Base-by-base conservation (phyloP, 2,888 invertebrate genomes). In the Thera britannica region DNA sequence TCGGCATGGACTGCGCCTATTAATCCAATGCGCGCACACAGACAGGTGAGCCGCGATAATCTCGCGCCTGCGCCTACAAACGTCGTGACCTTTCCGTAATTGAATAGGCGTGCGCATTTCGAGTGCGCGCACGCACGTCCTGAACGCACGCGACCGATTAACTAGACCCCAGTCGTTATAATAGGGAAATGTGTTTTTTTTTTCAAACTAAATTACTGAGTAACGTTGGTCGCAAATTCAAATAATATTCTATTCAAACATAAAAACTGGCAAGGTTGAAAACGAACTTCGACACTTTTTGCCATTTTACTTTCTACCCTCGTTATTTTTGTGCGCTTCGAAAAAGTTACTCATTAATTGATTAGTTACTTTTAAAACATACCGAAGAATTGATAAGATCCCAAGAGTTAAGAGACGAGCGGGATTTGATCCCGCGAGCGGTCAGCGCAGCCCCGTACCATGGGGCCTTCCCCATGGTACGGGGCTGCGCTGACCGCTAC, bases 71-170 rank as follows among this genome's bases (percentile, higher is more conserved):
- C 85, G 86, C 86, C 80, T 83, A 84, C 86, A 85, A 86, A 85
- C 87, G 81, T 83, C 83, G 79, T 93, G 93, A 93, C 92, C 93
- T 93, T 93, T 93, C 83, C 79, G 82, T 93, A 92, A 92, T 92
- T 92, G 91, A 92, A 92, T 89, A 90, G 90, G 89, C 90, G 88
- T 86, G 85, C 87, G 85, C 77, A 81, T 81, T 83, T 81, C 80
- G 74, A 77, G 78, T 82, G 77, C 82, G 83, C 88, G 81, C 90
- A 90, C 90, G 90, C 90, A 89, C 81, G 76, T 79, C 76, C 81
- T 78, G 79, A 83, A 89, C 90, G 88, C 92, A 91, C 92, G 92
- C 92, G 79, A 90, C 76, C 84, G 75, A 76, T 81, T 62, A 65
- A 68, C 56, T 68, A 69, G 65, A 44, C 64, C 11, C 54, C 44